Percentiles rank a stretch among this genome's conserved stretches.
phyloP scores from a whole-genome alignment of 1,140 invertebrate species.

The Pseudachorutes palmiensis region DNA sequence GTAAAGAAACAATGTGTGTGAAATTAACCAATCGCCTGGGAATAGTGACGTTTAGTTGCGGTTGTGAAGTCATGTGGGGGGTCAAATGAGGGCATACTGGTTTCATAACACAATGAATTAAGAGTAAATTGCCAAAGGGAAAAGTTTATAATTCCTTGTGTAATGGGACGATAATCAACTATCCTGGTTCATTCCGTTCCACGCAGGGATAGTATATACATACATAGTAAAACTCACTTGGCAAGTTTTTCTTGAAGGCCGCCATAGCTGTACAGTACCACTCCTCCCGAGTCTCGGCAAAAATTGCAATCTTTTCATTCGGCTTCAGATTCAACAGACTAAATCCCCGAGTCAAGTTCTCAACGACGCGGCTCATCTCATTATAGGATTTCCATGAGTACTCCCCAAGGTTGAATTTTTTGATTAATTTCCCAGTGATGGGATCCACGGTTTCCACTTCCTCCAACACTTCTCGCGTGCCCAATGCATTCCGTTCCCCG shows the following conservation, averaged over 20 bases:
- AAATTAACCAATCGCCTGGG: too few relatives aligned
- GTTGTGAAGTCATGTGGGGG: too few relatives aligned
- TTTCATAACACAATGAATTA: too few relatives aligned
- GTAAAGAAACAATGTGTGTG: conserved; percentile 44
- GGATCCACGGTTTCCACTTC: conserved; percentile 88
- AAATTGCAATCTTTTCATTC: conserved; percentile 77
- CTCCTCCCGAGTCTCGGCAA: conserved; percentile 92
- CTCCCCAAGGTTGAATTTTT: conserved; percentile 88
- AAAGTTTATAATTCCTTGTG: too few relatives aligned
- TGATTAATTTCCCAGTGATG: conserved; percentile 81
- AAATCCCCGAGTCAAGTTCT: conserved; percentile 68
- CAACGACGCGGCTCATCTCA: conserved; percentile 66
- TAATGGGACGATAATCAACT: too few relatives aligned
- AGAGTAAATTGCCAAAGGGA: too few relatives aligned
- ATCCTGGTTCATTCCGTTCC: too few relatives aligned
- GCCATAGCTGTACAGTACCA: conserved; percentile 94
- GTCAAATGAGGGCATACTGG: too few relatives aligned
- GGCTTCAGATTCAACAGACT: conserved; percentile 49
- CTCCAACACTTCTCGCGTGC: conserved; percentile 77
- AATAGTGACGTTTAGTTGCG: too few relatives aligned
- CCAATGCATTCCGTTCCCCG: conserved; percentile 65
- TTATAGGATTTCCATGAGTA: conserved; percentile 83
- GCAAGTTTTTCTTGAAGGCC: conserved; percentile 85
- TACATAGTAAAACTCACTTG: conserved; percentile 51
- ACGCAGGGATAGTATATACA: too few relatives aligned